A percentile compares a stretch with the other conserved stretches of the same genome.
Conservation (phyloP, 2,888 invertebrate species). For the Azorinus chamasolen region DNA sequence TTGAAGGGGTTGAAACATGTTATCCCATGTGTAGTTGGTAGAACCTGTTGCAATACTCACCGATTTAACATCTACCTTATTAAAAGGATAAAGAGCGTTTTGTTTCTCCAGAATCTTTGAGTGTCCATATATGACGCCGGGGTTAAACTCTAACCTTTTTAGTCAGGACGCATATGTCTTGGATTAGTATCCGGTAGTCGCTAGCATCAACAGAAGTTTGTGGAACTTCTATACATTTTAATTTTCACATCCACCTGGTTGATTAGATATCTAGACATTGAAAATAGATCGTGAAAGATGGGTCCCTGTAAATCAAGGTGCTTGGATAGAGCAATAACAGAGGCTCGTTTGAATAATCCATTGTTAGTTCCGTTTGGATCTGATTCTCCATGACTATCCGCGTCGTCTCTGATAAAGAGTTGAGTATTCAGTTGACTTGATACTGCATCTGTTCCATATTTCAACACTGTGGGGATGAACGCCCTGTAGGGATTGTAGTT, state of each 20-base stretch:
- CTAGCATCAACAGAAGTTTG: conserved; percentile 42
- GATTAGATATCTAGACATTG: conserved; percentile 43
- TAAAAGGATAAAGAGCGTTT: conserved; percentile 37
- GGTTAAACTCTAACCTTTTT: conserved; percentile 43
- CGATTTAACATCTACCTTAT: conserved; percentile 23
- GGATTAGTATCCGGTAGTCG: conserved; percentile 24
- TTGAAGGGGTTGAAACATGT: conserved; percentile 43
- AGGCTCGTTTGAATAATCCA: conserved; percentile 21
- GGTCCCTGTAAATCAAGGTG: conserved; percentile 41
- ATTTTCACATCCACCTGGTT: conserved; percentile 59
- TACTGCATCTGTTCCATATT: conserved; percentile 44
- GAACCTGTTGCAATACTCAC: conserved; percentile 3
- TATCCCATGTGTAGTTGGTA: background rate
- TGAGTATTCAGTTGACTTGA: conserved; percentile 41
- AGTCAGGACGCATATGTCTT: conserved; percentile 32
- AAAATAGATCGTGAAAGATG: conserved; percentile 49
- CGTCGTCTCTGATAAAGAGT: conserved; percentile 35
- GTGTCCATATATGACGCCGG: conserved; percentile 46
- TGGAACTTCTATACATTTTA: conserved; percentile 45
- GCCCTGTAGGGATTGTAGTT: conserved; percentile 60
- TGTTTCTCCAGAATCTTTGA: conserved; percentile 28
- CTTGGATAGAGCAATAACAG: conserved; percentile 20
- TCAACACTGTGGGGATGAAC: conserved; percentile 47
- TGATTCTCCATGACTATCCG: conserved; percentile 27
- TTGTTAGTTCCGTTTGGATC: conserved; percentile 33